Percentiles rank a stretch among this genome's conserved stretches.
Evolutionary conservation across 2,797 vertebrate genomes (phyloP).

Genomic region (Gephyroberyx darwinii): DNA sequence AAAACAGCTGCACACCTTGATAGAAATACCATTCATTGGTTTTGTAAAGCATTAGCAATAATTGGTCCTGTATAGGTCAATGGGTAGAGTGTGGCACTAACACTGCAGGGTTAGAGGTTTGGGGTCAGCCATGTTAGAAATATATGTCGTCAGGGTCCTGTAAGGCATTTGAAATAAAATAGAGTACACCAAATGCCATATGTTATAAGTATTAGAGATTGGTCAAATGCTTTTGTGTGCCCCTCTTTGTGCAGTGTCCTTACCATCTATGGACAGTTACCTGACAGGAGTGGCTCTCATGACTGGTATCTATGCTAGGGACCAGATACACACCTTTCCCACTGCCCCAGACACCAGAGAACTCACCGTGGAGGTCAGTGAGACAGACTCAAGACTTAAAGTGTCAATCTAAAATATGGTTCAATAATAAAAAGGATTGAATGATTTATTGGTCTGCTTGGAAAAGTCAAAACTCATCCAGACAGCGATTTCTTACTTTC

Average conservation of each 20-base stretch:
- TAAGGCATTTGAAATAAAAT: background rate
- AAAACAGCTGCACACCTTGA: background rate
- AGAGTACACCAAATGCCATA: too few relatives aligned
- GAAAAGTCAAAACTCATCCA: too few relatives aligned
- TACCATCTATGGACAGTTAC: conserved; percentile 73
- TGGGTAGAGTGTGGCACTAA: background rate
- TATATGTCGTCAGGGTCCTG: background rate
- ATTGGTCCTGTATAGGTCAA: background rate
- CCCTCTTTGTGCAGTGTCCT: conserved; percentile 61
- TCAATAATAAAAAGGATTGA: background rate
- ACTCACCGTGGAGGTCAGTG: conserved; percentile 76
- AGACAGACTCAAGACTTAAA: too few relatives aligned
- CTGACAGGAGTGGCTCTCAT: conserved; percentile 79
- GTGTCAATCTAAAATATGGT: background rate
- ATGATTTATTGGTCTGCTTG: background rate
- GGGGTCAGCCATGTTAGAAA: background rate
- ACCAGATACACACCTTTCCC: conserved; percentile 47
- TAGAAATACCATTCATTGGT: background rate
- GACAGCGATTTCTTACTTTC: background rate
- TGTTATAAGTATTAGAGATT: background rate
- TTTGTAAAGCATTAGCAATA: background rate
- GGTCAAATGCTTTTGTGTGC: background rate
- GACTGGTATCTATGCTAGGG: conserved; percentile 64
- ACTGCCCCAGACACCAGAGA: conserved; percentile 61
- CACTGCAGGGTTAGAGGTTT: background rate